Conservation (phyloP, 2,888 invertebrate genomes). For the Pachymerium ferrugineum region DNA sequence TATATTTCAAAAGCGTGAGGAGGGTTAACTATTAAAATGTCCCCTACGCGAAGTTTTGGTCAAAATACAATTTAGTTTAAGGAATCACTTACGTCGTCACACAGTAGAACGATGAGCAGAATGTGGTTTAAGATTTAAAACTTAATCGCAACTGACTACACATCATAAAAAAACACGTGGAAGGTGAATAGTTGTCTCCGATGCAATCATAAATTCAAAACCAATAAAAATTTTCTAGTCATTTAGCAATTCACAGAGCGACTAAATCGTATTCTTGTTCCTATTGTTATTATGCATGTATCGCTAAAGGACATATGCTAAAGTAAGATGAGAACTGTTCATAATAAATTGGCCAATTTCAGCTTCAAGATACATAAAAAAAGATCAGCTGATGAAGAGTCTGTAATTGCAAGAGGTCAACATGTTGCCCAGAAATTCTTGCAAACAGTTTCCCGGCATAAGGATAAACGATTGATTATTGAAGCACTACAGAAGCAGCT, state of each 20-base stretch:
- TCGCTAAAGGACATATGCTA: conserved; percentile 41
- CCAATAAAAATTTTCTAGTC: conserved; percentile 40
- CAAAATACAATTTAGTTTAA: too few species aligned
- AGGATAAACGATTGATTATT: conserved; percentile 33
- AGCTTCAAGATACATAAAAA: conserved; percentile 34
- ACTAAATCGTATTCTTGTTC: conserved; percentile 40
- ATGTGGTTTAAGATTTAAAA: conserved; percentile 34
- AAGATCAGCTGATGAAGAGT: background rate
- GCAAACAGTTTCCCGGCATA: conserved; percentile 27
- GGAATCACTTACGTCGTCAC: conserved; percentile 41
- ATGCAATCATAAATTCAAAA: conserved; percentile 38
- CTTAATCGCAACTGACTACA: conserved; percentile 31
- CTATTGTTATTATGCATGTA: conserved; percentile 40
- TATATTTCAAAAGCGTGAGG: too few species aligned
- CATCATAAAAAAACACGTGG: conserved; percentile 31
- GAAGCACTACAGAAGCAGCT: conserved; percentile 25
- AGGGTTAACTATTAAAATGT: too few species aligned
- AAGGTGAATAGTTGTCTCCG: conserved; percentile 31
- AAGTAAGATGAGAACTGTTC: conserved; percentile 41
- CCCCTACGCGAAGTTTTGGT: too few species aligned
- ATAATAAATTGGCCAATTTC: conserved; percentile 40
- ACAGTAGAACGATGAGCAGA: conserved; percentile 53
- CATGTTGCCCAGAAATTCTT: conserved; percentile 34
- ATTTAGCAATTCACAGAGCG: conserved; percentile 35
- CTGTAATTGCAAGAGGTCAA: conserved; percentile 23